Conservation (phyloP, 1,140 invertebrate species). For the Vanessa tameamea region DNA sequence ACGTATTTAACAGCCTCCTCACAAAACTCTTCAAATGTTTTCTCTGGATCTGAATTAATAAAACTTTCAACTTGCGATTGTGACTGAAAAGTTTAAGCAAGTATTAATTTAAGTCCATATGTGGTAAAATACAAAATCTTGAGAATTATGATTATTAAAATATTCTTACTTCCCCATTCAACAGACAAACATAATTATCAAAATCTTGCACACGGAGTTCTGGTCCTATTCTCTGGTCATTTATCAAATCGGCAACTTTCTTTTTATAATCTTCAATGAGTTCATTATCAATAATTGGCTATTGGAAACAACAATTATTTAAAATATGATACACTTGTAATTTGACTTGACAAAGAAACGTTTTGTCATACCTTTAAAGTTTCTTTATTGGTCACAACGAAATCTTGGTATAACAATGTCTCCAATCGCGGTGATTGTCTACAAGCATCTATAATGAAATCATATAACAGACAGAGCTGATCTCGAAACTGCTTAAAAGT, state of each 20-base stretch:
- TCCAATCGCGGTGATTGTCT: constrained; percentile 88
- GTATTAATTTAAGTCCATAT: too few relatives aligned
- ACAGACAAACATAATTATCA: constrained; percentile 90
- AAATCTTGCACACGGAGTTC: constrained; percentile 88
- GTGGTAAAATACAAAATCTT: neutral
- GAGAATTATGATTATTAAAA: neutral
- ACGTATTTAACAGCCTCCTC: constrained; percentile 85
- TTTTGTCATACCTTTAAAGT: constrained; percentile 56
- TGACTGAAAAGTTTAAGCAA: constrained; percentile 68
- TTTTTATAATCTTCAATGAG: constrained; percentile 82
- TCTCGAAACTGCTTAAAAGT: constrained; percentile 88
- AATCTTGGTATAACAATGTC: constrained; percentile 85
- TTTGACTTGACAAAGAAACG: neutral
- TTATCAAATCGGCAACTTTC: constrained; percentile 83
- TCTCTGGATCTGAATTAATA: constrained; percentile 83
- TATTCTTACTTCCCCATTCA: constrained; percentile 85
- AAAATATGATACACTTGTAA: neutral
- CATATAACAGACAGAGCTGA: constrained; percentile 86
- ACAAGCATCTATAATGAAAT: constrained; percentile 87
- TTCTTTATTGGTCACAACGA: constrained; percentile 48
- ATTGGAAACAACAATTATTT: constrained; percentile 32
- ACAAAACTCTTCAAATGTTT: constrained; percentile 85
- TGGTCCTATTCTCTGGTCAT: constrained; percentile 86
- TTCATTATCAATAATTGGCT: constrained; percentile 86
- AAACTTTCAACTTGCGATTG: constrained; percentile 84